phyloP scores from a whole-genome alignment of 2,113 vertebrate genomes.

The Lepus europaeus region DNA sequence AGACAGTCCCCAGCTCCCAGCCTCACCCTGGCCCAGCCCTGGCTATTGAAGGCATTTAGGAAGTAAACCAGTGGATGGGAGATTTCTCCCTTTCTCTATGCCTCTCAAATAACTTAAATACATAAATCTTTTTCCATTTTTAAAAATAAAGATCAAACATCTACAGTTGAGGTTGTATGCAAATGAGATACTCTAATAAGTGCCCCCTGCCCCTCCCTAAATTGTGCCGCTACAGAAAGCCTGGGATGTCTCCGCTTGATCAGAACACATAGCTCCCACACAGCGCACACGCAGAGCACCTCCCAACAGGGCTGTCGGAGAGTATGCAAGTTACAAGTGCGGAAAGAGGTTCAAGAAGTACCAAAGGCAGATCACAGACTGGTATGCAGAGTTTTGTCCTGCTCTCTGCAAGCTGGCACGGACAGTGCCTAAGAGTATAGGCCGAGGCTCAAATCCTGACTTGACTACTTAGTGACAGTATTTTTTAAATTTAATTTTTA shows the following conservation, averaged over 20 bases:
- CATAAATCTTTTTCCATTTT: no score
- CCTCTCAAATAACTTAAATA: no score
- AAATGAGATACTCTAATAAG: not conserved
- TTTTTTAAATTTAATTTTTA: not conserved
- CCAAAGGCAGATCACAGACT: not conserved
- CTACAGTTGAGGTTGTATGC: conserved; percentile 20
- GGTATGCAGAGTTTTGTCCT: not conserved
- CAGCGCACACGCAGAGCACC: not conserved
- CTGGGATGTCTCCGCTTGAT: not conserved
- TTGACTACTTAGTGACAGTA: not conserved
- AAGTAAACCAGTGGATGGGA: no score
- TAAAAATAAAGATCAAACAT: not conserved
- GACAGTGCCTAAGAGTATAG: not conserved
- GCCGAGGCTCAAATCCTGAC: not conserved
- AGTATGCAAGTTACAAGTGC: not conserved
- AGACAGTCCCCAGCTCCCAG: no score
- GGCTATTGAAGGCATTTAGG: no score
- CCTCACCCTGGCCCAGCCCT: no score
- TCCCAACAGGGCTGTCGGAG: not conserved
- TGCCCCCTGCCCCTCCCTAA: not conserved
- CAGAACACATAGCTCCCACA: not conserved
- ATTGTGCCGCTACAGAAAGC: not conserved
- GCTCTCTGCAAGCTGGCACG: not conserved
- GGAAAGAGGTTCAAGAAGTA: not conserved
- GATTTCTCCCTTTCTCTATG: no score